Evolutionary conservation across 1,140 invertebrate species (phyloP), one percentile per base, ranked within the genome.

Genomic region (Drosophila tropicalis): DNA sequence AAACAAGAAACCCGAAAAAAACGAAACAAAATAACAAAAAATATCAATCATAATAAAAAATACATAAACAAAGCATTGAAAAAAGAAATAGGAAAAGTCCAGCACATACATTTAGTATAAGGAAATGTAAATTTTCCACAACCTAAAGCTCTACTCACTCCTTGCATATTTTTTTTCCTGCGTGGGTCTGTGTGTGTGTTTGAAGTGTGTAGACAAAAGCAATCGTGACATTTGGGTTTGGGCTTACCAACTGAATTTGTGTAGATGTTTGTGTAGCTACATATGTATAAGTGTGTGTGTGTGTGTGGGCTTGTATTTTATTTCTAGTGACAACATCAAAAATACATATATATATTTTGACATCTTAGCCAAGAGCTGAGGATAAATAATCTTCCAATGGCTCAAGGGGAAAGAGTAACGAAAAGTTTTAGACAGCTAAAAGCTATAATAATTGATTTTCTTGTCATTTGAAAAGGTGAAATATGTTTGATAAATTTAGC

Each of bases 31-130:
- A 32, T 17, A 36, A 58, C 29, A 44, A 41, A 32, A 63, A 63
- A 63, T 63, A 63, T 63, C 61, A 63, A 63, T 63, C 61, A 63
- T 63, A 63, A 63, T 63, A 63, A 63, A 63, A 63, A 63, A 63
- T 63, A 63, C 61, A 63, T 63, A 63, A 63, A 47, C 61, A 63
- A 25, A 17, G 61, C 19, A 12, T 51, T 12, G 34, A 44, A 44
- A 44, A 51, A 51, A 51, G 7, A n/a, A n/a, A 51, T 6, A 12
- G 19, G 17, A 51, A 51, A 51, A 51, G 17, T 10, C 44, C 44
- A 51, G 22, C 9, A 51, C 44, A 51, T 44, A 63, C 25, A 17
- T 58, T 15, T 32, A 19, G 41, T 25, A 63, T 29, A 63, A 32
- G 61, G 41, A 63, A 63, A 63, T 63, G 61, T 63, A 47, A 63